Base-by-base conservation (phyloP, 2,113 vertebrate species). In the Lophochroa leadbeateri region DNA sequence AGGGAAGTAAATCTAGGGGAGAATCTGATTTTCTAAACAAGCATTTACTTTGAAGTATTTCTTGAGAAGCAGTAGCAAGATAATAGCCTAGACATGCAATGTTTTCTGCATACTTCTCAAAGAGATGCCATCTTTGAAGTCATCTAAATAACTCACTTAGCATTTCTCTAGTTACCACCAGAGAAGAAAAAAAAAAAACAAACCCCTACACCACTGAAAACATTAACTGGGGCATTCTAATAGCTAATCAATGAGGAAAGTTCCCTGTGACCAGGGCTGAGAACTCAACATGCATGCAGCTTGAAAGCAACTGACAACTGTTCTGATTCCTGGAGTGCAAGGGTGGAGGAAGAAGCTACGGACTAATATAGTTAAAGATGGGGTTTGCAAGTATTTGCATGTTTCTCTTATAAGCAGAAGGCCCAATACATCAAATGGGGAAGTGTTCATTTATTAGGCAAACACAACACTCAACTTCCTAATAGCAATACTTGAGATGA, bases 261-360 rank as follows among this genome's bases (percentile, higher is more conserved):
- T 23, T 81, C 35, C n/a, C 61, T 19, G 16, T 6, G 16, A 64
- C 7, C 43, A 44, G 8, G 7, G 31, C 29, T 52, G 21, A 68
- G n/a, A 88, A 90, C 31, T 57, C 41, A 24, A 19, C 29, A 10
- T 7, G 9, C 44, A 76, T 17, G 18, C 61, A 49, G 55, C 33
- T 37, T 35, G 24, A 25, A 84, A 64, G 11, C 19, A 78, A 43
- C 25, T 53, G 25, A 11, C 11, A 90, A 82, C 14, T 64, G 17
- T 7, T 82, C 33, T 18, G 33, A 79, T 46, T 86, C 11, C 57
- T 44, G 11, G 27, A 95, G 61, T 0, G 8, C 17, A 4, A 23
- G 9, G 33, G 9, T 2, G 19, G 4, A 11, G 0, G 5, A 13
- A 50, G n/a, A 31, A 58, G 6, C 25, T 43, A 15, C 3, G 5